Conservation (phyloP, 2,797 vertebrate genomes). For the Mionectes olivaceus region DNA sequence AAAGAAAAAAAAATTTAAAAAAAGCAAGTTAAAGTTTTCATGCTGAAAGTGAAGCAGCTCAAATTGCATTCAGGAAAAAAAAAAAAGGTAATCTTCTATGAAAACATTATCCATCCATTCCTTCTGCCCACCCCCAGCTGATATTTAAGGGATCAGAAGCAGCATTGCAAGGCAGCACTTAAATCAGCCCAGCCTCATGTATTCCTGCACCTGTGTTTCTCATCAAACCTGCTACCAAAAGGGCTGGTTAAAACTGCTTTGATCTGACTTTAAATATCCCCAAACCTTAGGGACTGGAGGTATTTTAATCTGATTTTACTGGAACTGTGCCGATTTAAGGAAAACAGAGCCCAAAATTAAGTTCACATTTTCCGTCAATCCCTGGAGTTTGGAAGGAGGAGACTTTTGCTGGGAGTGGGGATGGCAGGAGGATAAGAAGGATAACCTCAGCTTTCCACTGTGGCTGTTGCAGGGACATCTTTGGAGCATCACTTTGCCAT, state of each 20-base stretch:
- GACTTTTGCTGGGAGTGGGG: background rate
- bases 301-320: constrained; percentile 78
- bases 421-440: background rate
- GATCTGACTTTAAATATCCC: constrained; percentile 76
- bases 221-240: constrained; percentile 75
- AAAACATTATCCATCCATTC: constrained; percentile 37
- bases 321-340: constrained; percentile 60
- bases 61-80: background rate
- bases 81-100: background rate
- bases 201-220: constrained; percentile 75
- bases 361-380: constrained; percentile 52
- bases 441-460: background rate
- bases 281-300: constrained; percentile 71
- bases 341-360: constrained; percentile 68
- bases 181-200: constrained; percentile 41
- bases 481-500: background rate
- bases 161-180: constrained; percentile 52
- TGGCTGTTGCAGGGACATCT: background rate
- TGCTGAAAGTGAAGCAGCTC: constrained; percentile 35
- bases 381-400: constrained; percentile 8
- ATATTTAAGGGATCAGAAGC: constrained; percentile 62
- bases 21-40: background rate
- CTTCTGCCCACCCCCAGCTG: constrained; percentile 14
- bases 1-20: background rate
- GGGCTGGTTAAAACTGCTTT: constrained; percentile 66